Conservation (phyloP, 1,140 invertebrate genomes). For the Theocolax elegans region DNA sequence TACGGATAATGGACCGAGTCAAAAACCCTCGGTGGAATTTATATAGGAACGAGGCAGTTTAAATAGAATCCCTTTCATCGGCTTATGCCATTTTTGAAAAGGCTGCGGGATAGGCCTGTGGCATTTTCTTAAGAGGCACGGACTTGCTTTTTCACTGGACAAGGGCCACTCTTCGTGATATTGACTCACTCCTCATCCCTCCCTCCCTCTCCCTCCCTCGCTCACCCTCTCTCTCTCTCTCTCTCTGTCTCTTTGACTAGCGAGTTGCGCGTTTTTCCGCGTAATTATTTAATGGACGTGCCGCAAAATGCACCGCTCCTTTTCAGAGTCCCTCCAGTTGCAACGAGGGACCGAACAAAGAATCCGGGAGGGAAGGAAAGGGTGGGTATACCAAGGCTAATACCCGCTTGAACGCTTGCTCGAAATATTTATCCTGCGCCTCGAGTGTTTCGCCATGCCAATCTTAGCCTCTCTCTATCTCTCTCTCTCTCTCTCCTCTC, state of each 20-base stretch:
- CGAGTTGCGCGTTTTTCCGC: slow-evolving; percentile 4
- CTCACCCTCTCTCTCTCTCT: neutral
- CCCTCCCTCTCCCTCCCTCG: neutral
- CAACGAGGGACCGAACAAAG: slow-evolving; percentile 6
- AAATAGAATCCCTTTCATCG: slow-evolving; percentile 28
- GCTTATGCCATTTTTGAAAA: slow-evolving; percentile 25
- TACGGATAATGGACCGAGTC: no score
- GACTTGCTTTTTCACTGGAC: neutral
- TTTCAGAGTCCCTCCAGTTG: no score
- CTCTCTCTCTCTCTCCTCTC: neutral
- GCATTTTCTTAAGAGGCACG: slow-evolving; percentile 5
- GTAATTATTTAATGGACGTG: slow-evolving; percentile 39
- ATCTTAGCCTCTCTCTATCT: neutral
- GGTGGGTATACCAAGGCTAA: neutral
- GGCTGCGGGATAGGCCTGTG: neutral
- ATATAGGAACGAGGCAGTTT: no score
- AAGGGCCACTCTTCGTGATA: slow-evolving; percentile 16
- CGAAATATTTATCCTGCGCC: slow-evolving; percentile 13
- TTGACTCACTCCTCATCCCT: neutral
- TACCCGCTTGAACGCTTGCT: neutral
- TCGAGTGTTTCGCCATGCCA: slow-evolving; percentile 3
- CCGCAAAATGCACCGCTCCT: neutral
- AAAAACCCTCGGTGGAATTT: no score
- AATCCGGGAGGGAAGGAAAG: slow-evolving; percentile 1
- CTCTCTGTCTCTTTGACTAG: slow-evolving; percentile 1